Evolutionary conservation across 2,113 vertebrate genomes (phyloP).

Genomic region (Rafetus swinhoei): DNA sequence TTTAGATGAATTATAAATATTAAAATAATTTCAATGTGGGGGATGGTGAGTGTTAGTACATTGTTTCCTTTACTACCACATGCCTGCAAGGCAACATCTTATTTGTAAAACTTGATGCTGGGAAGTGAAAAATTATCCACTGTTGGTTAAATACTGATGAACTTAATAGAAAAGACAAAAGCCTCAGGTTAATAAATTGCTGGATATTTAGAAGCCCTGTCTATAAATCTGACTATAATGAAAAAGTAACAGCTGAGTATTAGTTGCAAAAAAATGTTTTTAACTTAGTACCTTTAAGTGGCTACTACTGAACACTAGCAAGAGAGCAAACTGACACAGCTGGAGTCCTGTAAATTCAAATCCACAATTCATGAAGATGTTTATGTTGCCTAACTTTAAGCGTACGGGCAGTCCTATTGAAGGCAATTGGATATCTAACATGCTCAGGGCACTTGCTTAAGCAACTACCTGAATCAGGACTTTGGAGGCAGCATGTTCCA

Average conservation of each 20-base stretch:
- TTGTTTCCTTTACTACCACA: background rate
- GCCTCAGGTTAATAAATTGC: background rate
- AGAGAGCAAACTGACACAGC: background rate
- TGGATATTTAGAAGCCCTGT: background rate
- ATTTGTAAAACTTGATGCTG: background rate
- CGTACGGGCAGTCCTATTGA: background rate
- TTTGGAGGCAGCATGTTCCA: background rate
- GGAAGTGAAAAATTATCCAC: background rate
- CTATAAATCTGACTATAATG: background rate
- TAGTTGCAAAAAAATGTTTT: background rate
- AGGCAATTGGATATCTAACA: background rate
- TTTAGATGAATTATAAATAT: background rate
- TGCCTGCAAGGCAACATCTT: background rate
- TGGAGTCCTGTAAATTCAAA: background rate
- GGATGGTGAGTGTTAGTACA: background rate
- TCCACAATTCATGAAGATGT: background rate
- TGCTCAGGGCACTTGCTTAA: background rate
- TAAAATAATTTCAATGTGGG: background rate
- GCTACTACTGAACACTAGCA: background rate
- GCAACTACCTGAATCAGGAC: background rate
- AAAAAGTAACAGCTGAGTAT: background rate
- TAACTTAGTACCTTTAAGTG: background rate
- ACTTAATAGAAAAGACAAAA: background rate
- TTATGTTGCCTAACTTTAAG: background rate
- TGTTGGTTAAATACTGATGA: background rate